A percentile compares a stretch with the other conserved stretches of the same genome.
Evolutionary conservation across 2,113 vertebrate genomes (phyloP).

Genomic region (Hyla sarda): DNA sequence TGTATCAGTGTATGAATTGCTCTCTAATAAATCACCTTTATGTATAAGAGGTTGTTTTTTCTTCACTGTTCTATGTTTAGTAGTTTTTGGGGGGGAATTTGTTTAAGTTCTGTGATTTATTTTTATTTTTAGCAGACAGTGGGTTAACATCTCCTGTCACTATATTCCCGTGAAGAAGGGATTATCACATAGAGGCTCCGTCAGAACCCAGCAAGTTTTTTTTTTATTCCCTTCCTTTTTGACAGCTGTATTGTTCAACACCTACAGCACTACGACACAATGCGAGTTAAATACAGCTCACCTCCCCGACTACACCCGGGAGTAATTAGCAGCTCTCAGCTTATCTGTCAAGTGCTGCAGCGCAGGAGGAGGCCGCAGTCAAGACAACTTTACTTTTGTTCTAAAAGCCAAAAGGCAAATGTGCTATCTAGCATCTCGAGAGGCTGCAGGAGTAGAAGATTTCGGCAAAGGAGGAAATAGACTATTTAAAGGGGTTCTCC

Average conservation of each 20-base stretch:
- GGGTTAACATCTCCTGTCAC: conserved; percentile 21
- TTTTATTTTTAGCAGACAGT: background rate
- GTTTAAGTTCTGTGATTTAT: too few species aligned
- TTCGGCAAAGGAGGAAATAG: background rate
- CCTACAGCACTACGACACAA: conserved; percentile 33
- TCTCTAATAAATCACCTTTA: too few species aligned
- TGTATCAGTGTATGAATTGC: too few species aligned
- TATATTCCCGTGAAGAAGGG: background rate
- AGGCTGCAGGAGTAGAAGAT: background rate
- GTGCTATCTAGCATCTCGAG: background rate
- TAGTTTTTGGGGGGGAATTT: background rate
- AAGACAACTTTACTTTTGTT: conserved; percentile 27
- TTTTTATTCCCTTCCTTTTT: conserved; percentile 15
- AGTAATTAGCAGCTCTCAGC: conserved; percentile 53
- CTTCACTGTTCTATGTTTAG: too few species aligned
- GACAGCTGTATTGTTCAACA: conserved; percentile 46
- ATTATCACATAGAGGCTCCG: conserved; percentile 23
- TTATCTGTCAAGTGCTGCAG: conserved; percentile 37
- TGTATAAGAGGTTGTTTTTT: too few species aligned
- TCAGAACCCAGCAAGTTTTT: conserved; percentile 34
- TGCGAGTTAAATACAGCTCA: conserved; percentile 21
- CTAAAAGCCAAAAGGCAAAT: background rate
- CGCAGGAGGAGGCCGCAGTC: conserved; percentile 13
- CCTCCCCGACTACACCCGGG: conserved; percentile 37
- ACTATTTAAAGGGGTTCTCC: background rate